Evolutionary conservation across 2,797 vertebrate genomes (phyloP).

Genomic region (Enteromius anoplus): DNA sequence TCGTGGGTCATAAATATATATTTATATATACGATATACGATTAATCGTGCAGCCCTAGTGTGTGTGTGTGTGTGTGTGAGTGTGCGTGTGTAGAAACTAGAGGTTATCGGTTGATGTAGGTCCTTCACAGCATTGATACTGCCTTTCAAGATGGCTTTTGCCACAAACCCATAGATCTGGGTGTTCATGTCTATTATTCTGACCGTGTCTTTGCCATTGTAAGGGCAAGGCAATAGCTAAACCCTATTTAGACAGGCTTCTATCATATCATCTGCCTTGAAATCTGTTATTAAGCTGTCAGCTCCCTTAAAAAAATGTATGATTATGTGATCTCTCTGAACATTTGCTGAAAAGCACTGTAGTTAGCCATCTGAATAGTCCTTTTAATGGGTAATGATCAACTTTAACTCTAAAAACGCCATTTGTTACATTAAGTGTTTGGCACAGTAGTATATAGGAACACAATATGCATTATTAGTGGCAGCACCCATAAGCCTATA

Average conservation of each 20-base stretch:
- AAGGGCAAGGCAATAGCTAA: background rate
- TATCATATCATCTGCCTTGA: background rate
- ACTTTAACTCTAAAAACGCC: background rate
- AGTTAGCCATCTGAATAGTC: background rate
- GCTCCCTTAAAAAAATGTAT: background rate
- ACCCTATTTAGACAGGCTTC: background rate
- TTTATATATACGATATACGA: too few species aligned
- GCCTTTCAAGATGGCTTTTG: background rate
- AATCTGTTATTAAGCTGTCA: conserved; percentile 6
- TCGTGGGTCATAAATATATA: too few species aligned
- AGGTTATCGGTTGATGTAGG: background rate
- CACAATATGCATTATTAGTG: background rate
- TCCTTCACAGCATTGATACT: background rate
- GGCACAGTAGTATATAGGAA: background rate
- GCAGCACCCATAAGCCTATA: background rate
- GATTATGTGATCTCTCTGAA: conserved; percentile 4
- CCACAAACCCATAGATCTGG: background rate
- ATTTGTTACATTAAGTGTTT: background rate
- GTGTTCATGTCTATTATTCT: background rate
- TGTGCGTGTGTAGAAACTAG: background rate
- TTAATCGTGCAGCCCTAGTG: too few species aligned
- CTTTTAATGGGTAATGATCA: background rate
- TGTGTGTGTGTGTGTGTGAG: too few species aligned
- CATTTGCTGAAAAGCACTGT: conserved; percentile 2
- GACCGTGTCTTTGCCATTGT: background rate